Percentiles rank a stretch among this genome's conserved stretches.
Evolutionary conservation across 2,888 invertebrate species (phyloP).

Genomic region (Noctua pronuba): DNA sequence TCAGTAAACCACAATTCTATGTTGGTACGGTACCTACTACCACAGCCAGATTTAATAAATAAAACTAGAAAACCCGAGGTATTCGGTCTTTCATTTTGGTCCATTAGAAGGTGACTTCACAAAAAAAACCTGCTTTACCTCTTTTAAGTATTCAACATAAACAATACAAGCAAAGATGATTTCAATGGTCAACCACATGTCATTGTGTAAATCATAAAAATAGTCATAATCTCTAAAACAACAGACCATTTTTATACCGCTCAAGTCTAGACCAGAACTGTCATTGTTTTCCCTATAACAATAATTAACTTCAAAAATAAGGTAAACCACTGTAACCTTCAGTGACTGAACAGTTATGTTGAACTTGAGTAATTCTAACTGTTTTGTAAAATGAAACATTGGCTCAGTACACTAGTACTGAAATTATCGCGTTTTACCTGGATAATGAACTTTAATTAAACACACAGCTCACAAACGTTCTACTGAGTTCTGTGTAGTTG

Average conservation of each 20-base stretch:
- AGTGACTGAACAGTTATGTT: constrained; percentile 6
- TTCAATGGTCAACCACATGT: neutral
- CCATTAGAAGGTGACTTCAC: neutral
- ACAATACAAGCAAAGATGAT: neutral
- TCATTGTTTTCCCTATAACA: constrained; percentile 19
- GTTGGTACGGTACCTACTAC: neutral
- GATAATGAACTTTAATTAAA: constrained; percentile 10
- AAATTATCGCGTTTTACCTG: constrained; percentile 23
- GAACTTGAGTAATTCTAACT: constrained; percentile 17
- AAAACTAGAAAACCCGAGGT: neutral
- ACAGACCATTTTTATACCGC: neutral
- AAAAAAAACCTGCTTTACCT: neutral
- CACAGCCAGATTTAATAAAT: neutral
- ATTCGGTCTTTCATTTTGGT: neutral
- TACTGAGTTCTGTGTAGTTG: neutral
- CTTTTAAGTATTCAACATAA: neutral
- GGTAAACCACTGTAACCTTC: constrained; percentile 21
- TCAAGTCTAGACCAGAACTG: neutral
- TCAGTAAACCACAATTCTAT: neutral
- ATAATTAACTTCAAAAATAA: constrained; percentile 32
- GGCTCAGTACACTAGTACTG: constrained; percentile 3
- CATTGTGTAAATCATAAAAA: neutral
- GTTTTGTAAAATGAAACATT: constrained; percentile 40
- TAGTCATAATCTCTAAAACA: neutral
- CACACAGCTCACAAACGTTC: neutral